Conservation (phyloP, 2,113 vertebrate genomes). For the Mionectes macconnelli region DNA sequence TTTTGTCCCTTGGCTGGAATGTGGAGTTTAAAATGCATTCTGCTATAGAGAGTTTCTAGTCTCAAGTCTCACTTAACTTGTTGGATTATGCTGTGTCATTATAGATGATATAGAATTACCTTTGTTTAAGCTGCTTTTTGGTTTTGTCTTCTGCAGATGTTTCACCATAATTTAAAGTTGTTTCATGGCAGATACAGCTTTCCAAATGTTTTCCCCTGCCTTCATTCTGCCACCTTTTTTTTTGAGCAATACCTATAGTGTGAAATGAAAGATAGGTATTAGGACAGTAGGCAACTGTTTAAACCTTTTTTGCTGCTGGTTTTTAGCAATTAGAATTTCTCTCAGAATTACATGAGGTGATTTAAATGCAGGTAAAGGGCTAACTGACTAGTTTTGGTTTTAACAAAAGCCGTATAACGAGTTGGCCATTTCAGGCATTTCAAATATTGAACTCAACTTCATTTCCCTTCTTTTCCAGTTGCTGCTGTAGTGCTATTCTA, state of each 20-base stretch:
- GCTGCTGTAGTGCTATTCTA: constrained; percentile 86
- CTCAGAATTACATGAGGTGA: neutral
- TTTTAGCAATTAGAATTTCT: neutral
- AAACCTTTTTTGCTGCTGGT: neutral
- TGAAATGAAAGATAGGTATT: neutral
- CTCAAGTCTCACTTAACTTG: neutral
- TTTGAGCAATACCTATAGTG: neutral
- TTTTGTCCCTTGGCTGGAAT: neutral
- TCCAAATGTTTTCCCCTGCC: neutral
- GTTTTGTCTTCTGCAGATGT: neutral
- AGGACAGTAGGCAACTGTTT: neutral
- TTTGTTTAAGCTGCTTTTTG: neutral
- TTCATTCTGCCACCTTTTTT: neutral
- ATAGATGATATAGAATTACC: neutral
- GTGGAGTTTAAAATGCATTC: neutral
- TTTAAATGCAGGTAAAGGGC: neutral
- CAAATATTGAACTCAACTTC: neutral
- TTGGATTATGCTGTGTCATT: neutral
- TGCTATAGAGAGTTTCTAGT: neutral
- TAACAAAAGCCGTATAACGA: neutral
- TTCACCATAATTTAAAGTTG: neutral
- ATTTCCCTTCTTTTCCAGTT: constrained; percentile 76
- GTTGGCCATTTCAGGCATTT: neutral
- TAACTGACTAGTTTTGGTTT: neutral
- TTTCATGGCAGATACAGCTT: neutral